These are phyloP conservation scores for Elgaria multicarinata DNA, from an alignment of 2,113 vertebrate genomes.

Conservation along the genomic window DNA sequence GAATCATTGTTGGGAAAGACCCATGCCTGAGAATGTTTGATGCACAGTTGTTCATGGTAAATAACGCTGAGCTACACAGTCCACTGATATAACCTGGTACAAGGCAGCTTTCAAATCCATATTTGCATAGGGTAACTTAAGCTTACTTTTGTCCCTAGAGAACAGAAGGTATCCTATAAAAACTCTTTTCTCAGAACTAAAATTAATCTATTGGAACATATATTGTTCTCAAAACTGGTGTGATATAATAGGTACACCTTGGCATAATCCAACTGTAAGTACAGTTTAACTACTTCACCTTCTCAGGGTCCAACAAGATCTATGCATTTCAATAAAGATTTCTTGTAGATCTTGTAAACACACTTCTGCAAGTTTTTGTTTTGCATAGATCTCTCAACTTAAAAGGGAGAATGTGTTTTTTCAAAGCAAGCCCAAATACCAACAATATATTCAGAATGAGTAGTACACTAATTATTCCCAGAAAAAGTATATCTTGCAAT, in stretches of 20 bases:
- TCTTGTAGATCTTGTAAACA: not conserved
- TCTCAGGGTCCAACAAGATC: not conserved
- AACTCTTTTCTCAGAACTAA: not conserved
- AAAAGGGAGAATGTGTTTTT: not conserved
- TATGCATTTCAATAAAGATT: not conserved
- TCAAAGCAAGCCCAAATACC: not conserved
- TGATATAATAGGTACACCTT: not conserved
- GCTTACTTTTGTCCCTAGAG: not conserved
- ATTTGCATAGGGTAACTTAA: not conserved
- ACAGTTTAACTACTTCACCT: not conserved
- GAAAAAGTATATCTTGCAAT: not conserved
- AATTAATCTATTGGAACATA: not conserved
- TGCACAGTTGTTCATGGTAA: not conserved
- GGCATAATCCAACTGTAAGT: not conserved
- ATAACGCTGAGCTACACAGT: not conserved
- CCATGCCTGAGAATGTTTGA: not conserved
- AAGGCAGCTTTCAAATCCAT: not conserved
- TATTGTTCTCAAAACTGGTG: not conserved
- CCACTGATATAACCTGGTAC: not conserved
- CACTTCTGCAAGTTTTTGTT: not conserved
- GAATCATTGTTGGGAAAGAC: not conserved
- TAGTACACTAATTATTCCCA: not conserved
- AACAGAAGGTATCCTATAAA: not conserved
- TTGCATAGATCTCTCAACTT: not conserved
- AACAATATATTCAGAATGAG: not conserved